Conservation (phyloP, 2,888 invertebrate genomes). For the Leptinotarsa rubiginosa region DNA sequence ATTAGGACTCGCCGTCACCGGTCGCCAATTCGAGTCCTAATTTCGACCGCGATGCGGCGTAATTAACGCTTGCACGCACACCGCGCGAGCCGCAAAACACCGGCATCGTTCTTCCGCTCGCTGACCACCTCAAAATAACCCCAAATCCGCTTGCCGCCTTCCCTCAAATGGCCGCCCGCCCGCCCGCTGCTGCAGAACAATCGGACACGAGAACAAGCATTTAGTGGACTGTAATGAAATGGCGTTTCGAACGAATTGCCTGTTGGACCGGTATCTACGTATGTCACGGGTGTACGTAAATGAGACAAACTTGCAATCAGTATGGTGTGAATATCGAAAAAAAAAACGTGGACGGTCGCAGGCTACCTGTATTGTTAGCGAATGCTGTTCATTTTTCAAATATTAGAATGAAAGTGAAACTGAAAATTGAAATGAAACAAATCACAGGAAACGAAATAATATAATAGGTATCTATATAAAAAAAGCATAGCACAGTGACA, state of each 20-base stretch:
- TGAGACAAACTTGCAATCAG: slow-evolving; percentile 15
- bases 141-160: slow-evolving; percentile 46
- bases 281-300: slow-evolving; percentile 23
- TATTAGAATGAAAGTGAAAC: neutral
- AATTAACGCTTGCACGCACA: slow-evolving; percentile 62
- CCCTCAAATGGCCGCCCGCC: neutral
- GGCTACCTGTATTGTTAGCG: neutral
- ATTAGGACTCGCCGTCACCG: slow-evolving; percentile 3
- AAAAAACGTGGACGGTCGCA: neutral
- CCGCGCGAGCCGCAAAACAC: slow-evolving; percentile 61
- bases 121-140: slow-evolving; percentile 59
- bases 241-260: slow-evolving; percentile 41
- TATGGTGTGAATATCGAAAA: slow-evolving; percentile 23
- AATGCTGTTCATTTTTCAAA: too few species aligned
- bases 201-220: slow-evolving; percentile 42
- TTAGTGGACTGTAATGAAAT: slow-evolving; percentile 43
- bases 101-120: slow-evolving; percentile 60
- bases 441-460: too few species aligned
- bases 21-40: slow-evolving; percentile 34
- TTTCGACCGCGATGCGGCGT: slow-evolving; percentile 59
- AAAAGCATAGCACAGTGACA: too few species aligned
- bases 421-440: neutral
- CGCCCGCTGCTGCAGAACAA: slow-evolving; percentile 24
- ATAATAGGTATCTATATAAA: too few species aligned
- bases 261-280: slow-evolving; percentile 33